These are phyloP conservation scores for Neuroterus valhalla DNA, from an alignment of 1,140 invertebrate genomes.

Conservation along the genomic window DNA sequence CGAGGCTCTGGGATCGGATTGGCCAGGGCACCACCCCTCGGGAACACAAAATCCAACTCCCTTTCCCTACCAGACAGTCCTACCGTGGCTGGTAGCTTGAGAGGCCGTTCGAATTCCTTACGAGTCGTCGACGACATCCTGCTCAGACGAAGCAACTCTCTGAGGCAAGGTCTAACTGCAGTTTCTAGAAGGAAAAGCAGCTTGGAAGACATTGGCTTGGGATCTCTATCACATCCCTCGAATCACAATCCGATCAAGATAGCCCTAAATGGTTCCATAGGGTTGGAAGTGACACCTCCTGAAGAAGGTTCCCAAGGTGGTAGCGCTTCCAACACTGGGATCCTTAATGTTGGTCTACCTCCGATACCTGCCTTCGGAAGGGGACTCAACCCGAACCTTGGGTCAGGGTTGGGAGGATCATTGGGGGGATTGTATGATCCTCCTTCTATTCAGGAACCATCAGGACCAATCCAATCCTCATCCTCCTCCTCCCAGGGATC, in stretches of 20 bases:
- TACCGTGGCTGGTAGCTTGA: slow-evolving; percentile 83
- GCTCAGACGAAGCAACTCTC: slow-evolving; percentile 86
- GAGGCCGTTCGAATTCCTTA: slow-evolving; percentile 89
- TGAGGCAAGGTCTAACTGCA: slow-evolving; percentile 83
- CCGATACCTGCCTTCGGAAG: slow-evolving; percentile 63
- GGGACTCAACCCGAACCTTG: slow-evolving; percentile 42
- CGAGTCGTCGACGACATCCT: slow-evolving; percentile 90
- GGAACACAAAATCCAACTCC: slow-evolving; percentile 90
- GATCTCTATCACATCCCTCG: slow-evolving; percentile 76
- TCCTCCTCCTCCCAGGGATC: slow-evolving; percentile 58
- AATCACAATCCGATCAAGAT: slow-evolving; percentile 85
- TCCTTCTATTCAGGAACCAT: slow-evolving; percentile 55
- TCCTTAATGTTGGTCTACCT: slow-evolving; percentile 77
- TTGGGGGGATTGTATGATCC: slow-evolving; percentile 70
- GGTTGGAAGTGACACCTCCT: slow-evolving; percentile 88
- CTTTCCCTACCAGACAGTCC: slow-evolving; percentile 91
- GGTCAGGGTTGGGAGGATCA: slow-evolving; percentile 72
- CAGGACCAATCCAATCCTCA: slow-evolving; percentile 51
- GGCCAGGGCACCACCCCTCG: slow-evolving; percentile 83
- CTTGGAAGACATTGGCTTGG: slow-evolving; percentile 88
- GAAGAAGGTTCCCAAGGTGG: slow-evolving; percentile 79
- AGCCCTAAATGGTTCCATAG: slow-evolving; percentile 89
- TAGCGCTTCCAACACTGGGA: slow-evolving; percentile 75
- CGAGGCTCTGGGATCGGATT: slow-evolving; percentile 79
- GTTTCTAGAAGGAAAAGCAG: slow-evolving; percentile 84